Evolutionary conservation across 1,140 invertebrate genomes (phyloP), one percentile per base, ranked within the genome.

Genomic region (Asbolus verrucosus): DNA sequence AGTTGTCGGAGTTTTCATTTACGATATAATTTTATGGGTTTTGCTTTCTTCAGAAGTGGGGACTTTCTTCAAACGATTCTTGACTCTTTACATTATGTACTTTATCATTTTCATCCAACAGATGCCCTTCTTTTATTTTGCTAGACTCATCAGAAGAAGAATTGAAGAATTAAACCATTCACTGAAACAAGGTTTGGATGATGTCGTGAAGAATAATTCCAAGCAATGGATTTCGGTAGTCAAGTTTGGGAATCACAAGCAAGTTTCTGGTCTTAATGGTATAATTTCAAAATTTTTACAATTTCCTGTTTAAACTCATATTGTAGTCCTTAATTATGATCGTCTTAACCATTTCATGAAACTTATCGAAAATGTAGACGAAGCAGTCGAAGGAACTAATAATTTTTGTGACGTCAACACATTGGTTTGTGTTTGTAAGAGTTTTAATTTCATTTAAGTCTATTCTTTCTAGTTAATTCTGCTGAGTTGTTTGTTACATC

Each of bases 391-490:
- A 24, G 46, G 19, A 1, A 27, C 14, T 27, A 54, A 54, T 54
- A 21, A 24, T n/a, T 54, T 54, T 8, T 54, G 11, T 14, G 21
- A n/a, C 3, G 46, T 54, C 9, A 19, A 54, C 11, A 54, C 46
- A 13, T 14, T 54, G 21, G 46, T 54, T n/a, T n/a, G n/a, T n/a
- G n/a, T n/a, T n/a, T n/a, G n/a, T n/a, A n/a, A n/a, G n/a, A n/a
- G n/a, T n/a, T n/a, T n/a, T n/a, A n/a, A n/a, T n/a, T n/a, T n/a
- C n/a, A n/a, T n/a, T n/a, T n/a, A n/a, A n/a, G n/a, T n/a, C n/a
- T n/a, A n/a, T n/a, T n/a, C n/a, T n/a, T 65, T 66, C 14, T 36
- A 66, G 65, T 50, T 66, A 2, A 66, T 66, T 41, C 19, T 66
- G 19, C 31, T 46, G 8, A 66, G 65, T 36, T 66, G 65, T 41